Conservation (phyloP, 2,113 vertebrate species). For the Leucosticte australis region DNA sequence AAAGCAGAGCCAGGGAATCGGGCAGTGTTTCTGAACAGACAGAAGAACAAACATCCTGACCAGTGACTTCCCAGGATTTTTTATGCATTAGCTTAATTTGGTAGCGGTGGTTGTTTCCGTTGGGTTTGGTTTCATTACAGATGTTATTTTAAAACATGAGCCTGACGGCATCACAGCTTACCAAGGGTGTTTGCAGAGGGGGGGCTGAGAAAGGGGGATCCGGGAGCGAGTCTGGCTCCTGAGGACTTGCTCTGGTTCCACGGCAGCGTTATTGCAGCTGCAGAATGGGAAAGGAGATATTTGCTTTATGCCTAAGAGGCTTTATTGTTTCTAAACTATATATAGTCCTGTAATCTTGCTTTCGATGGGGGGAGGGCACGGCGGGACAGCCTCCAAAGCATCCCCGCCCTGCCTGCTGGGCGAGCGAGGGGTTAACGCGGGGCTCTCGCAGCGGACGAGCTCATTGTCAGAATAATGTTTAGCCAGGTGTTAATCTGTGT, state of each 20-base stretch:
- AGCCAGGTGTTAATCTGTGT: conserved; percentile 81
- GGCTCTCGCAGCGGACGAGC: conserved; percentile 4
- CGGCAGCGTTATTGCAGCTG: neutral
- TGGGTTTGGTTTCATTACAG: neutral
- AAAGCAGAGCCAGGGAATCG: neutral
- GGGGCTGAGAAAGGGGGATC: neutral
- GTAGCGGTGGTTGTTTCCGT: neutral
- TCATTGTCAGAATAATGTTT: conserved; percentile 77
- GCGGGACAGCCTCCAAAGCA: neutral
- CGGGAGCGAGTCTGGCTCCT: neutral
- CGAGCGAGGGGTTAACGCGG: conserved; percentile 51
- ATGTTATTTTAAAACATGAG: neutral
- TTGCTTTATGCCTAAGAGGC: conserved; percentile 52
- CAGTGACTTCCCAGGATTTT: neutral
- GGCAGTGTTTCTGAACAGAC: neutral
- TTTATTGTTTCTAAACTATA: conserved; percentile 65
- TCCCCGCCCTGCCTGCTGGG: neutral
- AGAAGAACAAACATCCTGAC: neutral
- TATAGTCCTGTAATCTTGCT: conserved; percentile 58
- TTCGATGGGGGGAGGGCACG: neutral
- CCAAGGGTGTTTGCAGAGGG: neutral
- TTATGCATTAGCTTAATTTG: neutral
- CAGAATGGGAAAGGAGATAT: conserved; percentile 1
- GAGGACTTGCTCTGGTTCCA: neutral
- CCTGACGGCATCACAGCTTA: neutral